These are phyloP conservation scores for Drosophila aldrichi DNA, from an alignment of 2,888 invertebrate species.

Conservation along the genomic window DNA sequence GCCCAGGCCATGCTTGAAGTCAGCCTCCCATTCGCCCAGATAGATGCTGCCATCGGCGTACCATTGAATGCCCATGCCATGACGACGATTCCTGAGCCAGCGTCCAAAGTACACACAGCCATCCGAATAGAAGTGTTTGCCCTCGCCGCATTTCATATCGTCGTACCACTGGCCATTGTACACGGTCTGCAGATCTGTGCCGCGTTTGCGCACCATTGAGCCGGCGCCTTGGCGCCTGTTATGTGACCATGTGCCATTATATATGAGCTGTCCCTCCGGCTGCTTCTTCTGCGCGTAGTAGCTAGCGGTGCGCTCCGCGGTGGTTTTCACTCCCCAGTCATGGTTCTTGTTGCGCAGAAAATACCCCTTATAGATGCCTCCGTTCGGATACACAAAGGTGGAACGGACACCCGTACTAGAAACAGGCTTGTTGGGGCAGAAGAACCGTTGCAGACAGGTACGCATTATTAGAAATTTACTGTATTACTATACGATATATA, in stretches of 20 bases:
- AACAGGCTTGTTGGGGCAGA: conserved; percentile 63
- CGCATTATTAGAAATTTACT: conserved; percentile 49
- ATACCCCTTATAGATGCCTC: conserved; percentile 78
- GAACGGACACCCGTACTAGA: conserved; percentile 71
- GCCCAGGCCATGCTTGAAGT: conserved; percentile 81
- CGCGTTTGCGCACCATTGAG: conserved; percentile 72
- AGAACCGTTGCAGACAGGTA: conserved; percentile 54
- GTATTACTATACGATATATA: background rate
- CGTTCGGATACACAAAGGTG: conserved; percentile 72
- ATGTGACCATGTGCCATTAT: conserved; percentile 82
- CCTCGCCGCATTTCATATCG: conserved; percentile 82
- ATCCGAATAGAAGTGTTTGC: conserved; percentile 82
- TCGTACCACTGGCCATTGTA: conserved; percentile 82
- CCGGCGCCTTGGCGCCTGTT: conserved; percentile 82
- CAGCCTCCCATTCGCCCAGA: conserved; percentile 83
- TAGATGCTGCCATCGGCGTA: conserved; percentile 78
- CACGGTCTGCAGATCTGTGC: conserved; percentile 70
- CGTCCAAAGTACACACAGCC: conserved; percentile 81
- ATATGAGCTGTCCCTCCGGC: conserved; percentile 72
- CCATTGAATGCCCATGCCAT: conserved; percentile 84
- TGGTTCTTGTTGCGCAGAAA: conserved; percentile 75
- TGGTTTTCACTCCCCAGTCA: conserved; percentile 76
- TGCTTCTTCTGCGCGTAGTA: conserved; percentile 55
- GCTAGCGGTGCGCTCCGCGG: conserved; percentile 28
- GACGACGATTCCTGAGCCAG: conserved; percentile 80